Evolutionary conservation across 1,140 invertebrate species (phyloP), one percentile per base, ranked within the genome.

Genomic region (Pseudoatta argentina): DNA sequence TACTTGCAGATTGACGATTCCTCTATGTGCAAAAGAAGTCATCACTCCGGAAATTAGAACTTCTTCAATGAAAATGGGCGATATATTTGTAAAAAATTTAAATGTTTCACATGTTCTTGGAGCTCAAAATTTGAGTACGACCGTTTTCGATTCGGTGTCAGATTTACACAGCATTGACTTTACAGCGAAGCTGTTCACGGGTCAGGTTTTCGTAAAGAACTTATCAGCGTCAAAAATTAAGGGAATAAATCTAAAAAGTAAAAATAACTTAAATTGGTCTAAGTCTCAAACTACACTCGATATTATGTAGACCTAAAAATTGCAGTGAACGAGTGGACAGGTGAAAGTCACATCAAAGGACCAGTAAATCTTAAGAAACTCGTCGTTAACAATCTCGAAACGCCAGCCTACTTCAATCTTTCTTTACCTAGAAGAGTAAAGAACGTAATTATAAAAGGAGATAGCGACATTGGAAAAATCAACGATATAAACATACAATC

Each of bases 401-500:
- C 76, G 0, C 44, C 83, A 39, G 8, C 48, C 21, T 61, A 64
- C 7, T 87, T 94, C 3, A 71, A 86, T 27, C n/a, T 85, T 27
- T 59, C 87, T 30, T 61, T 89, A 39, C 89, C 88, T 21, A 64
- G 2, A 1, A 67, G 73, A 85, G 69, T 92, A 51, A 86, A 69
- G 66, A 92, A 91, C 51, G 39, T 92, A 8, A 67, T 87, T 2
- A 27, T 87, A 6, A 86, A 91, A 59, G 71, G 51, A 66, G 89
- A 93, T 73, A 55, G 88, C 27, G 16, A 83, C 21, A 81, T 92
- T 12, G 57, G 30, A 8, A 89, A 21, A 10, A 88, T 94, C 18
- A 94, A 94, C 71, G 55, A 66, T 7, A 44, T 93, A 48, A 55
- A 92, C 76, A 51, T 93, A 30, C 53, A 53, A 21, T 44, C 89